Evolutionary conservation across 2,888 invertebrate genomes (phyloP).

Genomic region (Hydrotaea diabolus): DNA sequence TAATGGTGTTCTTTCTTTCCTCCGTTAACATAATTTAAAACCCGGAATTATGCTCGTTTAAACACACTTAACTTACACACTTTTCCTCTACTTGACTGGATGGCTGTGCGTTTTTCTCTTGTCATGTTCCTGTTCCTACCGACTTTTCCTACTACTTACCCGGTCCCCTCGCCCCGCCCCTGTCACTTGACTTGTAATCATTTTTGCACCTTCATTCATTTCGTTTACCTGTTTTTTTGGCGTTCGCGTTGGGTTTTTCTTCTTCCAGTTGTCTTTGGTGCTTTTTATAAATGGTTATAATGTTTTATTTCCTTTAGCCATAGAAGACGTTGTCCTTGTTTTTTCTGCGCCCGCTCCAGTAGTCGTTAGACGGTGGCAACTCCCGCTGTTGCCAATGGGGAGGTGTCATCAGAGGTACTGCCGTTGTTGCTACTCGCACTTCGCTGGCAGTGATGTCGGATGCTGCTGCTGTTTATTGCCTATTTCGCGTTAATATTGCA

Average conservation of each 20-base stretch:
- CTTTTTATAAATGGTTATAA: conserved; percentile 49
- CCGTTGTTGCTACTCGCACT: not conserved
- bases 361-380: not conserved
- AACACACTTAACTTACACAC: conserved; percentile 47
- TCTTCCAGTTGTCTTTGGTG: conserved; percentile 22
- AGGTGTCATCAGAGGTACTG: conserved; percentile 12
- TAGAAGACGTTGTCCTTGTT: conserved; percentile 4
- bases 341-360: not conserved
- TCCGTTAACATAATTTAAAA: conserved; percentile 47
- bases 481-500: conserved; percentile 68
- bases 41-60: conserved; percentile 50
- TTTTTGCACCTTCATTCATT: conserved; percentile 58
- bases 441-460: not conserved
- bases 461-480: conserved; percentile 60
- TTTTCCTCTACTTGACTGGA: conserved; percentile 16
- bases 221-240: not conserved
- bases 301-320: conserved; percentile 45
- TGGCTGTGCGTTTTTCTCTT: conserved; percentile 9
- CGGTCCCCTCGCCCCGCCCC: conserved; percentile 2
- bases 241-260: conserved; percentile 17
- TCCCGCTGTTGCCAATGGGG: conserved; percentile 12
- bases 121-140: not conserved
- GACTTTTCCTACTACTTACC: not conserved
- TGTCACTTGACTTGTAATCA: conserved; percentile 62
- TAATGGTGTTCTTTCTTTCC: not conserved